Base-by-base conservation (phyloP, 2,888 invertebrate genomes). In the Opisthograptis luteolata region DNA sequence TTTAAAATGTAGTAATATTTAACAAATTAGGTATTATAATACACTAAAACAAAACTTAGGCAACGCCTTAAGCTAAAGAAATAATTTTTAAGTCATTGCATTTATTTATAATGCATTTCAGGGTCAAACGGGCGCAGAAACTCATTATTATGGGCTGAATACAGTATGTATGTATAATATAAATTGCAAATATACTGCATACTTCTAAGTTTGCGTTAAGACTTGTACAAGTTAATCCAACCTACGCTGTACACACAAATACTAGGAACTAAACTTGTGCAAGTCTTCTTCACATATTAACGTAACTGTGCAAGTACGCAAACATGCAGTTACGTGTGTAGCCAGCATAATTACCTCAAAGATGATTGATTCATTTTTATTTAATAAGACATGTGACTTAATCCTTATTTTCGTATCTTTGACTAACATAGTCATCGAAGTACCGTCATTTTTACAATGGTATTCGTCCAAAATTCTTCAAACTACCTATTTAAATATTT, bases 121-220 rank as follows among this genome's bases (percentile, higher is more conserved):
- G 17, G 17, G 1, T 31, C 24, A 24, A 36, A 27, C 31, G 22
- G 22, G n/a, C 10, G 25, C 34, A 8, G 44, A 44, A 50, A 50
- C 50, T 44, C 50, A 44, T 43, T 12, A 15, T 30, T 42, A 20
- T n/a, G n/a, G n/a, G n/a, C n/a, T n/a, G n/a, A n/a, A n/a, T n/a
- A n/a, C n/a, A n/a, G n/a, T n/a, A n/a, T n/a, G n/a, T n/a, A n/a
- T n/a, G n/a, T n/a, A n/a, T n/a, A n/a, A n/a, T n/a, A n/a, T n/a
- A n/a, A n/a, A n/a, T n/a, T n/a, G n/a, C n/a, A n/a, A n/a, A n/a
- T n/a, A n/a, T n/a, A n/a, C n/a, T n/a, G n/a, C n/a, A n/a, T n/a
- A n/a, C n/a, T n/a, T n/a, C n/a, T n/a, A n/a, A n/a, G n/a, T n/a
- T n/a, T n/a, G n/a, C n/a, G n/a, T n/a, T n/a, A n/a, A n/a, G n/a